Conservation (phyloP, 2,888 invertebrate genomes). For the Parascotia fuliginaria region DNA sequence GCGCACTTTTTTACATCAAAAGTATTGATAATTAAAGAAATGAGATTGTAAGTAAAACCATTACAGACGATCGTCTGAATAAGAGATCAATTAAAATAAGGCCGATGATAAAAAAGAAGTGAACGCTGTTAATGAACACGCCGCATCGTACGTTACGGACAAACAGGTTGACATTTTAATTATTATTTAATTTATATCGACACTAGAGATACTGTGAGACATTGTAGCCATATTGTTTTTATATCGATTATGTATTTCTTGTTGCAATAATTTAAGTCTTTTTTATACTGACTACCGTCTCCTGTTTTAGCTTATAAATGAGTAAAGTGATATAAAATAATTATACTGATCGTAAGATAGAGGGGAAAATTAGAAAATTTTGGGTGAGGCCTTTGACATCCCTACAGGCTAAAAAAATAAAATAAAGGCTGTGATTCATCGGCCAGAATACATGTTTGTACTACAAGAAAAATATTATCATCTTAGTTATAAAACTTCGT, state of each 20-base stretch:
- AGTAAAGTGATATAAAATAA: no score
- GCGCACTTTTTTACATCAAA: constrained; percentile 29
- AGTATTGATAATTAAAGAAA: constrained; percentile 30
- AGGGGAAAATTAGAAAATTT: no score
- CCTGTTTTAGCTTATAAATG: no score
- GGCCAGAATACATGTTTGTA: no score
- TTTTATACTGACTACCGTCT: no score
- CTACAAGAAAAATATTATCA: no score
- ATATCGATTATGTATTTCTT: not conserved
- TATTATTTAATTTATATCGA: constrained; percentile 54
- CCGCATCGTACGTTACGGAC: constrained; percentile 29
- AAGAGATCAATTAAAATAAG: constrained; percentile 38
- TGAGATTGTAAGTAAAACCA: constrained; percentile 32
- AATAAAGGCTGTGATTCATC: no score
- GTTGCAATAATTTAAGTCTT: no score
- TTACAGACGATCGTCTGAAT: constrained; percentile 38
- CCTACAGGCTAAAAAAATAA: no score
- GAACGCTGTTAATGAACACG: constrained; percentile 48
- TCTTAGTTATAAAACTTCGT: no score
- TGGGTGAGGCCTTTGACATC: no score
- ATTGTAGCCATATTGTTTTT: constrained; percentile 26
- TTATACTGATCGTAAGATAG: no score
- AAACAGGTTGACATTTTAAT: constrained; percentile 53
- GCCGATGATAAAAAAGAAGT: constrained; percentile 8
- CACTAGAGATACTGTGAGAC: constrained; percentile 31